Percentiles rank a stretch among this genome's conserved stretches.
Evolutionary conservation across 2,113 vertebrate genomes (phyloP).

Genomic region (Phaetusa simplex): DNA sequence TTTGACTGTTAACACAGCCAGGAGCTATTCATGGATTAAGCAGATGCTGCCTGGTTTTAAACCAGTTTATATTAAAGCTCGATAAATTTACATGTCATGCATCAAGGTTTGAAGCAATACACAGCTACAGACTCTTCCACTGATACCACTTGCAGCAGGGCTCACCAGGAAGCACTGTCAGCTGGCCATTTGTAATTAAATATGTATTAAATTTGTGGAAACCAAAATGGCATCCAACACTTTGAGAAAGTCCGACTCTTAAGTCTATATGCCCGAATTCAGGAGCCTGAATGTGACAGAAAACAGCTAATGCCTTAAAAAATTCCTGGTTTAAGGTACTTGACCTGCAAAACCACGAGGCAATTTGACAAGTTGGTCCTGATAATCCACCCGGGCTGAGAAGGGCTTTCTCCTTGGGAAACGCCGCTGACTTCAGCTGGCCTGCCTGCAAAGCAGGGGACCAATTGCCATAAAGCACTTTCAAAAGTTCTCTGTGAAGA

Average conservation of each 20-base stretch:
- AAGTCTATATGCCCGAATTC: neutral
- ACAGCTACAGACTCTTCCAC: neutral
- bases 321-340: neutral
- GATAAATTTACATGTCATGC: neutral
- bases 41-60: slow-evolving; percentile 54
- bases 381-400: neutral
- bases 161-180: neutral
- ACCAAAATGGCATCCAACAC: neutral
- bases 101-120: neutral
- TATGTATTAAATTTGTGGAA: neutral
- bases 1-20: slow-evolving; percentile 40
- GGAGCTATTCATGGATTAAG: slow-evolving; percentile 40
- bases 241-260: neutral
- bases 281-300: neutral
- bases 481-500: neutral
- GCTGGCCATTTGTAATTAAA: neutral
- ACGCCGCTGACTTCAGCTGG: neutral
- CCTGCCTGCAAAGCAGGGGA: neutral
- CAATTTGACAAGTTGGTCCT: neutral
- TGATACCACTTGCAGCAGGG: neutral
- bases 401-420: neutral
- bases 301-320: neutral
- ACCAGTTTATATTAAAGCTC: slow-evolving; percentile 39
- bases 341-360: neutral
- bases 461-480: neutral